These are phyloP conservation scores for Callionymus lyra DNA, from an alignment of 2,113 vertebrate genomes.

Conservation along the genomic window DNA sequence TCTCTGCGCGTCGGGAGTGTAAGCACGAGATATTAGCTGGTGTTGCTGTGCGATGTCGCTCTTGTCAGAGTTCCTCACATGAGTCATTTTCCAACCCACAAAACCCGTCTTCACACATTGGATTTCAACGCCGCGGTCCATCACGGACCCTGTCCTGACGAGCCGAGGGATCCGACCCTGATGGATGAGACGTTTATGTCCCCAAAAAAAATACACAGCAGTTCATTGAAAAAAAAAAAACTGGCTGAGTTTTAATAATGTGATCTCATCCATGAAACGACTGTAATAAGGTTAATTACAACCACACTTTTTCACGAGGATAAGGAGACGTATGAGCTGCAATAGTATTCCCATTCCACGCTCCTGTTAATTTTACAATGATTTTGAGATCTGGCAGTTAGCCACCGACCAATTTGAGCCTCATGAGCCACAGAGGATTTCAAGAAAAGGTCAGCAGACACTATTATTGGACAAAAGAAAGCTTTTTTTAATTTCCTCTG, in stretches of 20 bases:
- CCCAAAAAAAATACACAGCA: constrained; percentile 20
- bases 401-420: constrained; percentile 25
- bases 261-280: constrained; percentile 40
- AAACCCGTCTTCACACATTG: constrained; percentile 18
- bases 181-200: constrained; percentile 15
- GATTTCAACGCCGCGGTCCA: constrained; percentile 19
- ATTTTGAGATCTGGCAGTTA: constrained; percentile 41
- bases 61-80: too few species aligned
- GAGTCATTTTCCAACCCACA: constrained; percentile 5
- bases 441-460: constrained; percentile 12
- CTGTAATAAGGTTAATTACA: constrained; percentile 42
- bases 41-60: constrained; percentile 3
- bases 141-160: constrained; percentile 17
- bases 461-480: background rate
- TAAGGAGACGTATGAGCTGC: constrained; percentile 43
- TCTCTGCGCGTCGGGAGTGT: constrained; percentile 18
- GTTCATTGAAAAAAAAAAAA: background rate
- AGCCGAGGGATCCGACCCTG: constrained; percentile 7
- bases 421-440: constrained; percentile 17
- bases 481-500: constrained; percentile 5
- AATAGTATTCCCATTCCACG: constrained; percentile 28
- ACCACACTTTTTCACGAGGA: constrained; percentile 41
- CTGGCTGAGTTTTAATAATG: constrained; percentile 22
- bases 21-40: constrained; percentile 17
- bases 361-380: constrained; percentile 50